A percentile compares a stretch with the other conserved stretches of the same genome.
phyloP scores from a whole-genome alignment of 2,113 vertebrate species.

The Halichoerus grypus region DNA sequence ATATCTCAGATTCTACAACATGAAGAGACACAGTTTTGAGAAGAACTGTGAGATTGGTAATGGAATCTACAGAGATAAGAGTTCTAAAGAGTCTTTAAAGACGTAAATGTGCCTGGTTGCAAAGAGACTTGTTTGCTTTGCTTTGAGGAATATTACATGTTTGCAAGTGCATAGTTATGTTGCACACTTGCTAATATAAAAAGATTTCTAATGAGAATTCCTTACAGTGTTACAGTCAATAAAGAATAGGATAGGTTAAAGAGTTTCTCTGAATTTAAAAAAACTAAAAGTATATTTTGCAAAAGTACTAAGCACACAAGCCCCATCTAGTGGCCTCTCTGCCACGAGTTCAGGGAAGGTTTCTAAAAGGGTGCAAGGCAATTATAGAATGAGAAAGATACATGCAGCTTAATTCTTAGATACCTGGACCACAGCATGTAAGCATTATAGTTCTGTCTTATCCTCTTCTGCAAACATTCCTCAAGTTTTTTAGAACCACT shows the following conservation, averaged over 20 bases:
- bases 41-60: neutral
- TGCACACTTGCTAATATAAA: constrained; percentile 29
- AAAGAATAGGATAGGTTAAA: constrained; percentile 30
- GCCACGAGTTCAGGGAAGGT: constrained; percentile 32
- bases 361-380: neutral
- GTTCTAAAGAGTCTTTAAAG: neutral
- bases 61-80: neutral
- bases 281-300: neutral
- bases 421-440: neutral
- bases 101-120: neutral
- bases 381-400: neutral
- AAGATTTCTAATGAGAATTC: constrained; percentile 33
- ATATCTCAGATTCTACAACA: neutral
- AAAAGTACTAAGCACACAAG: constrained; percentile 72
- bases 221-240: neutral
- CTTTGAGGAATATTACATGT: neutral
- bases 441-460: too few relatives aligned
- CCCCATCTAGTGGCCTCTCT: constrained; percentile 78
- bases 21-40: neutral
- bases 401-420: neutral
- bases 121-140: constrained; percentile 25
- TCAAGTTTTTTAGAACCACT: neutral
- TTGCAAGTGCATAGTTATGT: neutral
- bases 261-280: neutral
- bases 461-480: neutral